These are phyloP conservation scores for Hypsibius dujardini DNA, from an alignment of 1,140 invertebrate genomes.

Conservation along the genomic window DNA sequence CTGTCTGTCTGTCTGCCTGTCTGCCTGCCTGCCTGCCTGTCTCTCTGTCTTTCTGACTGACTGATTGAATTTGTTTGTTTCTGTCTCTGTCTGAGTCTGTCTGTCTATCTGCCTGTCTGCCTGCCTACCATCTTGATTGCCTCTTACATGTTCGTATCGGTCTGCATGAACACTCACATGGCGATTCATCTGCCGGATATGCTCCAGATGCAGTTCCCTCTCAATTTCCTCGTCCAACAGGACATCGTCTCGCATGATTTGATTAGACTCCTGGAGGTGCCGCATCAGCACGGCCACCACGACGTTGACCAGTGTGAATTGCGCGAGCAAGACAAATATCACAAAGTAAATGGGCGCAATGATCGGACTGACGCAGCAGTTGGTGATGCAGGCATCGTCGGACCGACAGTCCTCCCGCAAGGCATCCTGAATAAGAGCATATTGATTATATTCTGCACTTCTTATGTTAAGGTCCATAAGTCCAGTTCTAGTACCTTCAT, in stretches of 20 bases:
- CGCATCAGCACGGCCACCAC: constrained; percentile 99
- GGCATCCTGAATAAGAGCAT: constrained; percentile 49
- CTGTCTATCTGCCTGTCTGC: too few species aligned
- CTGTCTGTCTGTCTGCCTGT: too few species aligned
- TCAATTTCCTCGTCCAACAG: constrained; percentile 14
- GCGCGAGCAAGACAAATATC: constrained; percentile 97
- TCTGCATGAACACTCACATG: too few species aligned
- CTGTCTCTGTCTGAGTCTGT: too few species aligned
- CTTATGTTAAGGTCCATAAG: not conserved
- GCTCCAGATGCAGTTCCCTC: not conserved
- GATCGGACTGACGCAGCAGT: constrained; percentile 89
- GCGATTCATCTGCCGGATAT: not conserved
- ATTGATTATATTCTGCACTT: constrained; percentile 10
- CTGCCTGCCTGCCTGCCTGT: too few species aligned
- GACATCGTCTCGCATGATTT: constrained; percentile 10
- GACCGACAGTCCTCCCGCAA: constrained; percentile 82
- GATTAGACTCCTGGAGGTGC: constrained; percentile 77
- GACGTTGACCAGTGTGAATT: constrained; percentile 98
- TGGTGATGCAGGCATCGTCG: constrained; percentile 73
- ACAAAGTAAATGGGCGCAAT: constrained; percentile 98
- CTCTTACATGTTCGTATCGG: too few species aligned
- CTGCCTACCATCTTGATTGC: too few species aligned
- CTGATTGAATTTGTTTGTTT: too few species aligned
- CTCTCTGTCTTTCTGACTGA: too few species aligned
- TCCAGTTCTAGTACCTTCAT: constrained; percentile 56